Evolutionary conservation across 2,888 invertebrate species (phyloP).

Genomic region (Andrena fulva): DNA sequence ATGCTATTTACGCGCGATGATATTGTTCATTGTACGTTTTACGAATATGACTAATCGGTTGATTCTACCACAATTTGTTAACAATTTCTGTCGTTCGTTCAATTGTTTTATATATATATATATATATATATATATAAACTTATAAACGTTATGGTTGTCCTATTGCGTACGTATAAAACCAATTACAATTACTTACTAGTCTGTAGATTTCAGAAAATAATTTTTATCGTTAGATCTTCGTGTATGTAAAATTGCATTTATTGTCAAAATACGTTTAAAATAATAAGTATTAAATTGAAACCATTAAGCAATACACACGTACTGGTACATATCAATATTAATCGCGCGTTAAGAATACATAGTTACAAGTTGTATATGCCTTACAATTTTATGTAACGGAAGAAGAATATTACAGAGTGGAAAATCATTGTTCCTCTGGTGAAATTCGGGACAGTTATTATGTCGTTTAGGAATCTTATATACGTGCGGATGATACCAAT

Average conservation of each 20-base stretch:
- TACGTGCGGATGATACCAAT: constrained; percentile 54
- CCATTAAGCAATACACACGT: constrained; percentile 49
- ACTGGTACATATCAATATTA: constrained; percentile 70
- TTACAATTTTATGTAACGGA: constrained; percentile 42
- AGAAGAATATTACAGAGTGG: constrained; percentile 37
- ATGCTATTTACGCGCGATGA: constrained; percentile 60
- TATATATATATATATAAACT: not conserved
- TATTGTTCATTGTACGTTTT: constrained; percentile 57
- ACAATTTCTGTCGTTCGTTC: constrained; percentile 21
- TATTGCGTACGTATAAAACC: constrained; percentile 29
- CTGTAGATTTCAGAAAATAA: constrained; percentile 10
- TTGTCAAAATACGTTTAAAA: constrained; percentile 29
- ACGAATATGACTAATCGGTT: constrained; percentile 17
- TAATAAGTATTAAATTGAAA: constrained; percentile 40
- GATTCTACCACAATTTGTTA: constrained; percentile 16
- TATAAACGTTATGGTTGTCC: constrained; percentile 18
- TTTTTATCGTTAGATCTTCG: constrained; percentile 30
- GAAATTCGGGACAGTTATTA: constrained; percentile 52
- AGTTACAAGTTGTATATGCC: constrained; percentile 36
- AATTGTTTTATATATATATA: constrained; percentile 32
- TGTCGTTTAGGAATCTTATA: constrained; percentile 49
- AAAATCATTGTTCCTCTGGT: constrained; percentile 58
- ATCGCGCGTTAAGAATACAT: constrained; percentile 56
- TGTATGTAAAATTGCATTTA: constrained; percentile 37
- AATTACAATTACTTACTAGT: constrained; percentile 37